Percentiles rank a stretch among this genome's conserved stretches.
These are phyloP conservation scores for Monochamus saltuarius DNA, from an alignment of 1,140 invertebrate species.

Conservation along the genomic window DNA sequence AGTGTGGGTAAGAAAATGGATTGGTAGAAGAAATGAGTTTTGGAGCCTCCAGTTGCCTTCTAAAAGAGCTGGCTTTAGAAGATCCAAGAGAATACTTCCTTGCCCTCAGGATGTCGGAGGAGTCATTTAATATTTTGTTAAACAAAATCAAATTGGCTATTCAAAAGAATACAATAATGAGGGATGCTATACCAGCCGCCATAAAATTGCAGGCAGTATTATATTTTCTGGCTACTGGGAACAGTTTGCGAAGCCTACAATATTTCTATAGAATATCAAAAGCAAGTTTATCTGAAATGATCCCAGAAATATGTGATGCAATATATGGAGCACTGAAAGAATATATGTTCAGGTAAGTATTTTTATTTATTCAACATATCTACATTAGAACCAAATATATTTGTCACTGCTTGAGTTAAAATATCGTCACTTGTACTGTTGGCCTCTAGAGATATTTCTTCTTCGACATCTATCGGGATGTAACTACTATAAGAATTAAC, in stretches of 20 bases:
- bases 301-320: constrained; percentile 28
- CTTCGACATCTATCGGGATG: neutral
- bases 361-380: neutral
- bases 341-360: constrained; percentile 21
- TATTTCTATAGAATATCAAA: constrained; percentile 29
- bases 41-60: neutral
- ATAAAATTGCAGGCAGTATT: constrained; percentile 29
- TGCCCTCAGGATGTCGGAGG: constrained; percentile 4
- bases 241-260: constrained; percentile 20
- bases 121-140: neutral
- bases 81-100: constrained; percentile 2
- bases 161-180: neutral
- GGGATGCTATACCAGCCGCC: constrained; percentile 24
- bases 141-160: neutral
- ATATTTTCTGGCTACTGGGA: constrained; percentile 27
- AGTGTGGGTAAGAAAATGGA: neutral
- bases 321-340: constrained; percentile 21
- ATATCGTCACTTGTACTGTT: too few species aligned
- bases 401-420: neutral
- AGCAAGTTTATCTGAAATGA: constrained; percentile 21
- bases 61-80: constrained; percentile 1
- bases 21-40: constrained; percentile 1
- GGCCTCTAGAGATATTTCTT: too few species aligned
- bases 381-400: neutral
- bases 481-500: neutral